A percentile compares a stretch with the other conserved stretches of the same genome.
Evolutionary conservation across 2,888 invertebrate species (phyloP).

Genomic region (Perithous albicinctus): DNA sequence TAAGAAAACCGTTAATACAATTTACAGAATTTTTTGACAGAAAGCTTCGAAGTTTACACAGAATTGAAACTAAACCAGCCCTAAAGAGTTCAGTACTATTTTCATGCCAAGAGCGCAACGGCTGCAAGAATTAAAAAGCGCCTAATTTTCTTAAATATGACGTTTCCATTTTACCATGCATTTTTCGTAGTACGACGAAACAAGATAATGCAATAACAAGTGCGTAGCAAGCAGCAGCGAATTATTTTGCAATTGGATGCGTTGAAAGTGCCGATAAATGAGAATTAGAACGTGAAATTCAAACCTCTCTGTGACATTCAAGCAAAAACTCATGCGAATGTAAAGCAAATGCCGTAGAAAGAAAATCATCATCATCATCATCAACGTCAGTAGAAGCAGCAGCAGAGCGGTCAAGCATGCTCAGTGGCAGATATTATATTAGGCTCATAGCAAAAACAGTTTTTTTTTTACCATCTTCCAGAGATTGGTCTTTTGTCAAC

Average conservation of each 20-base stretch:
- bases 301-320: conserved; percentile 40
- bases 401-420: conserved; percentile 81
- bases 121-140: neutral
- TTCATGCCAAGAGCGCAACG: neutral
- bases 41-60: too few relatives aligned
- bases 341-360: neutral
- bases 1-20: too few relatives aligned
- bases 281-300: neutral
- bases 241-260: neutral
- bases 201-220: neutral
- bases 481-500: conserved; percentile 84
- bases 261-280: neutral
- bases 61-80: too few relatives aligned
- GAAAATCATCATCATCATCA: neutral
- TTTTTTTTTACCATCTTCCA: conserved; percentile 83
- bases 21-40: too few relatives aligned
- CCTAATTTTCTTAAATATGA: too few relatives aligned
- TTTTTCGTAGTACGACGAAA: neutral
- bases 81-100: neutral
- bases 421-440: conserved; percentile 84
- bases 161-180: neutral
- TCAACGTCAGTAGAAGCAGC: conserved; percentile 54
- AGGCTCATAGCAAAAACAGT: conserved; percentile 84
- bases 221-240: neutral
- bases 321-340: conserved; percentile 40